Base-by-base conservation (phyloP, 2,113 vertebrate species). In the Neopipo cinnamomea region DNA sequence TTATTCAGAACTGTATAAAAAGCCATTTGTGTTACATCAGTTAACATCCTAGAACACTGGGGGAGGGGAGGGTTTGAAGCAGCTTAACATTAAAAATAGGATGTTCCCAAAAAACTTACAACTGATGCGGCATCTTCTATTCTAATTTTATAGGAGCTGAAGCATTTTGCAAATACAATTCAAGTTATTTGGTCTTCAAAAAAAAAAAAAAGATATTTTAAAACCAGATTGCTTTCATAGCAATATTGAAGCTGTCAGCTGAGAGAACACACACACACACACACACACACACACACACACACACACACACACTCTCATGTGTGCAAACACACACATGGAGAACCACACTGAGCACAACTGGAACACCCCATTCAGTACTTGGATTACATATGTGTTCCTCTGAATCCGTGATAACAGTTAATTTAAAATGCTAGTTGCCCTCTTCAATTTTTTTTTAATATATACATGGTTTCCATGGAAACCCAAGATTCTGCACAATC, bases 1-100 rank as follows among this genome's bases (percentile, higher is more conserved):
- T 95, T 84, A 85, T 95, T 97, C 95, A 97, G 96, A 97, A 96
- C 95, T 73, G 47, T 95, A 96, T 96, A 96, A 97, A 96, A 93
- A 97, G 92, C 92, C 91, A 91, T 87, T 96, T 95, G 88, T 92
- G 91, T 95, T 95, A 97, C 93, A 95, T 56, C 6, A 17, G 91
- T 96, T 96, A 97, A 96, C 89, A 96, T 88, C 95, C 94, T 93
- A 92, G 89, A 97, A 90, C 94, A 93, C 49, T 50, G 74, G 58
- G 37, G 47, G 39, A 35, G 42, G n/a, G 80, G 9, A 68, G 62
- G 70, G 89, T 95, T 97, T 94, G 94, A 96, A 96, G 97, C 95
- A 97, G 93, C 93, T 96, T 91, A 86, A 88, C 80, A 95, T 96
- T 91, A 97, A 96, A 97, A 96, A 92, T 74, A 95, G 84, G 94